Conservation (phyloP, 2,888 invertebrate species). For the Itoplectis maculator region DNA sequence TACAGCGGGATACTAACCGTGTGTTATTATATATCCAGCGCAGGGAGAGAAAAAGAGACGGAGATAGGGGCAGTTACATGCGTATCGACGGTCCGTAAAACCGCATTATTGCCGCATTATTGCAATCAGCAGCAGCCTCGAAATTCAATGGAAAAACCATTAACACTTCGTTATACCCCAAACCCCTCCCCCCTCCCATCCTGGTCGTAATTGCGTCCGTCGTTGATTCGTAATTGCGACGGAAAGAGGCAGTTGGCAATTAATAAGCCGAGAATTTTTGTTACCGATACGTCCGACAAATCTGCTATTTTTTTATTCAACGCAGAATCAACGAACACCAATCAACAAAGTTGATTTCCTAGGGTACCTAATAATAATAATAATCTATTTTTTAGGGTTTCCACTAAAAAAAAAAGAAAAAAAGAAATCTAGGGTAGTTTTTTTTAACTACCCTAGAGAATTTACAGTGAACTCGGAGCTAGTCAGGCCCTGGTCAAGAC, state of each 20-base stretch:
- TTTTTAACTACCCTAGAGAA: too few relatives aligned
- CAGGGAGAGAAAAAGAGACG: background rate
- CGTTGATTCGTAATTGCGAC: constrained; percentile 20
- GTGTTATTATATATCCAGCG: constrained; percentile 48
- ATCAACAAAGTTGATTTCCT: too few relatives aligned
- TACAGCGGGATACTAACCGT: constrained; percentile 44
- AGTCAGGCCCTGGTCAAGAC: too few relatives aligned
- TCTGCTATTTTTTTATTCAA: too few relatives aligned
- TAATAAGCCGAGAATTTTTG: constrained; percentile 3
- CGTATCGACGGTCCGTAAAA: constrained; percentile 28
- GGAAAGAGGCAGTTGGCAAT: background rate
- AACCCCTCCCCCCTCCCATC: too few relatives aligned
- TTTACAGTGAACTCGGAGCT: too few relatives aligned
- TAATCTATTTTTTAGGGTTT: too few relatives aligned
- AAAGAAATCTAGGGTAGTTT: too few relatives aligned
- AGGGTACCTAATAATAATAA: too few relatives aligned
- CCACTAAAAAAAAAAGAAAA: too few relatives aligned
- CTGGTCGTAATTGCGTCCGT: constrained; percentile 4
- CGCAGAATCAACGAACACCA: constrained; percentile 1
- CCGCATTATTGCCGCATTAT: constrained; percentile 21
- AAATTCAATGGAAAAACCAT: constrained; percentile 41
- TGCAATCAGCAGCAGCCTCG: constrained; percentile 22
- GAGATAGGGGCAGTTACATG: constrained; percentile 1
- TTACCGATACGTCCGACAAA: background rate
- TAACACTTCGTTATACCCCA: constrained; percentile 39